Percentiles rank a stretch among this genome's conserved stretches.
These are phyloP conservation scores for Pristionchus entomophagus DNA, from an alignment of 2,888 invertebrate genomes.

Conservation along the genomic window DNA sequence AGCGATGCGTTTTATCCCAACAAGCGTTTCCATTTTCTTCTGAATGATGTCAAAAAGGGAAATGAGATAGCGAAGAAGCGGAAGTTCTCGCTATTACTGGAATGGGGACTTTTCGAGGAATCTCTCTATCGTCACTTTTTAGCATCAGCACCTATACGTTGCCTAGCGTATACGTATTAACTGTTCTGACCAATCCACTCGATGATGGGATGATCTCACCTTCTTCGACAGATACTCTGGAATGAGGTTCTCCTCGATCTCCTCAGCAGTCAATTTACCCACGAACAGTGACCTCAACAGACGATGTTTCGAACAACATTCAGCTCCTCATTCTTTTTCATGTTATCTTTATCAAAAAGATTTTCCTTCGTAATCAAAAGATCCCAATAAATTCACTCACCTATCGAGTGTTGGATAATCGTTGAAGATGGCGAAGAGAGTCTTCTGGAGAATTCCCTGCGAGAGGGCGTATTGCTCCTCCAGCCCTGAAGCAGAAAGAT, in stretches of 20 bases:
- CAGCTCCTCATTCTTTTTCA: no score
- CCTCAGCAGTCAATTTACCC: constrained; percentile 17
- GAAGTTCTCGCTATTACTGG: neutral
- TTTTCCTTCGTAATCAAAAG: no score
- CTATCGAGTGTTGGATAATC: constrained; percentile 1
- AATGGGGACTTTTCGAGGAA: no score
- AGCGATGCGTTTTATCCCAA: no score
- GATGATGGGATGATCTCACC: no score
- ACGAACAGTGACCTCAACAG: neutral
- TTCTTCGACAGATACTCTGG: neutral
- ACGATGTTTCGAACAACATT: neutral
- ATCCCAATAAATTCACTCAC: neutral
- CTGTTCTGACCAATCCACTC: no score
- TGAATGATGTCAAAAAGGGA: no score
- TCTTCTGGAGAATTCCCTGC: neutral
- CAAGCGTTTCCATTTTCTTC: no score
- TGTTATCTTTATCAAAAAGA: neutral
- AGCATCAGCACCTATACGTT: no score
- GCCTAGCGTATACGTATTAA: no score
- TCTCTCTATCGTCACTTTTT: no score
- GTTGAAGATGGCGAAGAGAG: constrained; percentile 25
- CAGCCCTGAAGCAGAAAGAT: neutral
- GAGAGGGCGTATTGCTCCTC: neutral
- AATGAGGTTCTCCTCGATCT: constrained; percentile 5
- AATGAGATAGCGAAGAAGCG: neutral